Evolutionary conservation across 2,888 invertebrate genomes (phyloP), one percentile per base, ranked within the genome.

Genomic region (Oxyteleia sp.): DNA sequence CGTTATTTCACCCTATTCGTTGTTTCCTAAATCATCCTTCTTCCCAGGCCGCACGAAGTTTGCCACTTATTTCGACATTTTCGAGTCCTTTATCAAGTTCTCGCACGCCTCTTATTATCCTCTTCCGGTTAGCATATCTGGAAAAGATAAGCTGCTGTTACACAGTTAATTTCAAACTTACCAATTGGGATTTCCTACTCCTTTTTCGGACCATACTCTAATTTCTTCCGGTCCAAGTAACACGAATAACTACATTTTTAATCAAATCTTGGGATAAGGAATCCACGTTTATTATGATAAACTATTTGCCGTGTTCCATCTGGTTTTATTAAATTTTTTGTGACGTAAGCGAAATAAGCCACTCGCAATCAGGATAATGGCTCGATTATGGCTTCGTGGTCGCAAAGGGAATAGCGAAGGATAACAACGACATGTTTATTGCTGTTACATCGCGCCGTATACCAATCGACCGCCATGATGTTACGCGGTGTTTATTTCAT

Each of bases 311-410:
- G 23, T 23, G 3, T 23, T 32, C 18, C 32, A 23, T 32, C 29
- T 61, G 32, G 23, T 38, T 66, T 61, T 74, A 38, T 57, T 61
- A 15, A 49, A 43, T 29, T 61, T 61, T 76, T 64, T 66, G 49
- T 61, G 45, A 64, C 23, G 74, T 64, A 74, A 45, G 38, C 35
- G 59, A 47, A 72, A 76, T 71, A 55, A 68, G 68, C 76, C 68
- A 76, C 76, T 85, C 83, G 84, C 85, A 85, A 86, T 84, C 85
- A 84, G 87, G 78, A 88, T 89, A 89, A 90, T 88, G 87, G 88
- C 87, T 87, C 90, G 90, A 90, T 89, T 89, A 89, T 87, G 84
- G 87, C 86, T 88, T 88, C 85, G 88, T 84, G 85, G 85, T 85
- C 85, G 84, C 80, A 61, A 43, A 47, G 32, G 23, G 18, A 2